Conservation (phyloP, 2,888 invertebrate species). For the Allacma fusca region DNA sequence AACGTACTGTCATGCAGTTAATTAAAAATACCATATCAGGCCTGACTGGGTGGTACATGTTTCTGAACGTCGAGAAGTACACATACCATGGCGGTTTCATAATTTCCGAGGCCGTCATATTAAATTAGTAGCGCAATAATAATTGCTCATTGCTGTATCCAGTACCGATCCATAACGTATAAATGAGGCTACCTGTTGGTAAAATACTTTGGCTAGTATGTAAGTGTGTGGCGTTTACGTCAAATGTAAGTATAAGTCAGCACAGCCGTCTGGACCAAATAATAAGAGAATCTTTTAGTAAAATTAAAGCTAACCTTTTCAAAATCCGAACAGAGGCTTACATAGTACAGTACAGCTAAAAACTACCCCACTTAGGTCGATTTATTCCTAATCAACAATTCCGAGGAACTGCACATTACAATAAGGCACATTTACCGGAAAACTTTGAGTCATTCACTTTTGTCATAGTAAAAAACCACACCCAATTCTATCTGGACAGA, state of each 20-base stretch:
- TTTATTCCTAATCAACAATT: not conserved
- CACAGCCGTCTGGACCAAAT: not conserved
- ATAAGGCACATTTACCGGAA: conserved; percentile 3
- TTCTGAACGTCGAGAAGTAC: too few relatives aligned
- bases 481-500: not conserved
- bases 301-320: not conserved
- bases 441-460: not conserved
- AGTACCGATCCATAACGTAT: too few relatives aligned
- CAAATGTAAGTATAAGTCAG: not conserved
- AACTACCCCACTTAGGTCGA: too few relatives aligned
- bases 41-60: too few relatives aligned
- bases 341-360: not conserved
- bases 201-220: too few relatives aligned
- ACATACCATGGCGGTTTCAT: too few relatives aligned
- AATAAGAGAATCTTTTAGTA: not conserved
- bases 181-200: too few relatives aligned
- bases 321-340: not conserved
- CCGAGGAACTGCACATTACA: not conserved
- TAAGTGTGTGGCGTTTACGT: too few relatives aligned
- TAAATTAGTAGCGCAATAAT: too few relatives aligned
- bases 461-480: conserved; percentile 3
- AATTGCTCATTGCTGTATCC: too few relatives aligned
- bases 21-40: too few relatives aligned
- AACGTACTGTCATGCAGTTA: not conserved
- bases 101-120: too few relatives aligned